These are phyloP conservation scores for Tamandua tetradactyla DNA, from an alignment of 2,797 vertebrate genomes.

Conservation along the genomic window DNA sequence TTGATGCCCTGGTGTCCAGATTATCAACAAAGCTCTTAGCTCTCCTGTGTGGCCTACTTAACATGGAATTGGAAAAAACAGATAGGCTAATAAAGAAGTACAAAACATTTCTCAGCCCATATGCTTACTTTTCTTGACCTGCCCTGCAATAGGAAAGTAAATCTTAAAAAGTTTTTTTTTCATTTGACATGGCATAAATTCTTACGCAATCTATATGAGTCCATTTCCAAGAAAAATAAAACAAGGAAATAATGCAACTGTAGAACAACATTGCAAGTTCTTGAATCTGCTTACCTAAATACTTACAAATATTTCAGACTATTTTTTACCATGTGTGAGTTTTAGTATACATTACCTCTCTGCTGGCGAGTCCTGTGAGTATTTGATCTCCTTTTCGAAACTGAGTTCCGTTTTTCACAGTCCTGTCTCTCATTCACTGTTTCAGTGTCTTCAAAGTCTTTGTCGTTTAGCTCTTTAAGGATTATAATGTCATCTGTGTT, in stretches of 20 bases:
- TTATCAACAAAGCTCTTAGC: neutral
- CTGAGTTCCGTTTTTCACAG: conserved; percentile 58
- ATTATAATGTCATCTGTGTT: conserved; percentile 88
- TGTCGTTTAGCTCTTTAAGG: conserved; percentile 78
- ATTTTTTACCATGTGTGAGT: neutral
- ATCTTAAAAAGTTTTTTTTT: neutral
- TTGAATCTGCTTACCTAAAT: neutral
- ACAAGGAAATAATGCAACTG: neutral
- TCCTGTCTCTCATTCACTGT: neutral
- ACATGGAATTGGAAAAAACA: neutral
- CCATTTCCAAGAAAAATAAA: conserved; percentile 20
- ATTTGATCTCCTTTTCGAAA: conserved; percentile 39
- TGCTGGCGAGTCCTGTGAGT: rapidly evolving
- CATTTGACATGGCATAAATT: conserved; percentile 31
- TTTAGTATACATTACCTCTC: conserved; percentile 56
- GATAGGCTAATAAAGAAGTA: neutral
- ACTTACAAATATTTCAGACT: conserved; percentile 13
- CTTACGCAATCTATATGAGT: neutral
- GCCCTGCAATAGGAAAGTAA: neutral
- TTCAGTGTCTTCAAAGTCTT: neutral
- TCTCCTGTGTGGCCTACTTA: neutral
- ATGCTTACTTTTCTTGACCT: neutral
- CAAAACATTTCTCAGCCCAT: neutral
- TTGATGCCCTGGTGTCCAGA: neutral
- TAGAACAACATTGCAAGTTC: neutral